A percentile compares a stretch with the other conserved stretches of the same genome.
Evolutionary conservation across 2,797 vertebrate genomes (phyloP).

Genomic region (Cirrhinus mrigala): DNA sequence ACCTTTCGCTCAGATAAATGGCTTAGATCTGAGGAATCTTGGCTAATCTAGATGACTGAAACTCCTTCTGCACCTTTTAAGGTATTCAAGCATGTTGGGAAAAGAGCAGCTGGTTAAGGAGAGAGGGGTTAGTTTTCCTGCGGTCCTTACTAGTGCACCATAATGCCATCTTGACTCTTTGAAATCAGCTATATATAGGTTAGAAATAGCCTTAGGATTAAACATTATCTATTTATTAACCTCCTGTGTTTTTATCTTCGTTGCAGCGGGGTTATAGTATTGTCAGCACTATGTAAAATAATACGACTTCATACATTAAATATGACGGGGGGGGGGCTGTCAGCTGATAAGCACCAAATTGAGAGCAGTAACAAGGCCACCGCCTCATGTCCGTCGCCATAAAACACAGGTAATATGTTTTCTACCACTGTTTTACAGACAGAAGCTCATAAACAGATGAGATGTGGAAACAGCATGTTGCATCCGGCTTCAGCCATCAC

Average conservation of each 20-base stretch:
- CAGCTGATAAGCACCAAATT: conserved; percentile 12
- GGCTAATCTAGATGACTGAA: neutral
- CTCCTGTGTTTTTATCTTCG: neutral
- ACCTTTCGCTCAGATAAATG: neutral
- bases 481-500: conserved; percentile 4
- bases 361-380: conserved; percentile 26
- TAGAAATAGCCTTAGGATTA: neutral
- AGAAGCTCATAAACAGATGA: neutral
- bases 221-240: conserved; percentile 9
- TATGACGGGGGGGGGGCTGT: neutral
- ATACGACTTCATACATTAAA: conserved; percentile 29
- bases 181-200: neutral
- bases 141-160: neutral
- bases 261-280: neutral
- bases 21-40: neutral
- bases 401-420: conserved; percentile 5
- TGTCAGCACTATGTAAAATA: conserved; percentile 30
- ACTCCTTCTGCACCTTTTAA: neutral
- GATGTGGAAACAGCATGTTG: conserved; percentile 25
- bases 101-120: neutral
- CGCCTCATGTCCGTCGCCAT: neutral
- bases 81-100: neutral
- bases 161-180: neutral
- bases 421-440: neutral
- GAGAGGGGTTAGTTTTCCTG: neutral